Evolutionary conservation across 2,113 vertebrate species (phyloP).

Genomic region (Sinocyclocheilus maitianheensis): DNA sequence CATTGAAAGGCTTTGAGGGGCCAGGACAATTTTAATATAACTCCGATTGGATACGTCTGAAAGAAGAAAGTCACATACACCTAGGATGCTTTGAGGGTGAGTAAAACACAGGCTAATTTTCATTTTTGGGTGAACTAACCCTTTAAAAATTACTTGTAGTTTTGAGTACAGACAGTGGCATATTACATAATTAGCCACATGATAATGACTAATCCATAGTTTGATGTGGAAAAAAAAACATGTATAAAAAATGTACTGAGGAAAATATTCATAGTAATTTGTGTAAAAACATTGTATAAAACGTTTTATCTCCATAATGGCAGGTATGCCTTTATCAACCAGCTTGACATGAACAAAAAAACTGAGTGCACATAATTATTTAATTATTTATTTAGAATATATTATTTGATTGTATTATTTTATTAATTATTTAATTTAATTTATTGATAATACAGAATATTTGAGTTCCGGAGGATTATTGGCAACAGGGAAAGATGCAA

Average conservation of each 20-base stretch:
- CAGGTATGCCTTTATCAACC: background rate
- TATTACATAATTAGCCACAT: background rate
- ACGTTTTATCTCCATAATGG: too few relatives aligned
- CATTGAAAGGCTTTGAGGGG: too few relatives aligned
- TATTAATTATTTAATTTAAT: background rate
- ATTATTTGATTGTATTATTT: too few relatives aligned
- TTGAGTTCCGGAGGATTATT: slow-evolving; percentile 94
- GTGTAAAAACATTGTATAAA: too few relatives aligned
- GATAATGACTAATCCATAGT: background rate
- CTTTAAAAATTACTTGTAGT: background rate
- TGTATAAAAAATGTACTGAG: background rate
- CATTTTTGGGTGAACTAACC: too few relatives aligned
- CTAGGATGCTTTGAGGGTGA: too few relatives aligned
- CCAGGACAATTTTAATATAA: too few relatives aligned
- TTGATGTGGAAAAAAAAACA: background rate
- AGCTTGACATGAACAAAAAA: background rate
- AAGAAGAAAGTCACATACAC: too few relatives aligned
- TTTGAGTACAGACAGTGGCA: background rate
- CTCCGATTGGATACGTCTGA: too few relatives aligned
- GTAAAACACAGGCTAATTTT: too few relatives aligned
- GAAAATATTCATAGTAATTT: background rate
- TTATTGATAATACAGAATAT: slow-evolving; percentile 79
- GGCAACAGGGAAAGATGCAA: slow-evolving; percentile 92
- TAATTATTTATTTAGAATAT: background rate
- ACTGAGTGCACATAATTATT: background rate